Evolutionary conservation across 1,140 invertebrate genomes (phyloP).

Genomic region (Hylaeus anthracinus): DNA sequence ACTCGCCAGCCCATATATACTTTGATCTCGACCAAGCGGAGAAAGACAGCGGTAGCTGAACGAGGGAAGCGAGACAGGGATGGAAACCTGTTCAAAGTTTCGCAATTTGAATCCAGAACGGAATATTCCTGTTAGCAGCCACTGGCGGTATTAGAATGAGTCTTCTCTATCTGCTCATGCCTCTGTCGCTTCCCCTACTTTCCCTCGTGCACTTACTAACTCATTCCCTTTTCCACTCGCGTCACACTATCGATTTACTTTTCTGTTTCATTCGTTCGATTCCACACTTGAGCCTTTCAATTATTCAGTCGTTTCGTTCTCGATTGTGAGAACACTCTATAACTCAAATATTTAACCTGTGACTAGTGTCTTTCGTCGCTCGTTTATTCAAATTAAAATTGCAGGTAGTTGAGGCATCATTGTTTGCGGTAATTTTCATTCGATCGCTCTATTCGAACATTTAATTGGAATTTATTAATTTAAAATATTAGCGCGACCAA

Average conservation of each 20-base stretch:
- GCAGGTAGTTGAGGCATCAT: too few relatives aligned
- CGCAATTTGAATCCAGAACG: slow-evolving; percentile 56
- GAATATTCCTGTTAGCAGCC: slow-evolving; percentile 54
- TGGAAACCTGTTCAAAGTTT: slow-evolving; percentile 52
- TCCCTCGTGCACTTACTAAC: background rate
- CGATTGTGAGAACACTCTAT: too few relatives aligned
- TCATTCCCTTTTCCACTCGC: background rate
- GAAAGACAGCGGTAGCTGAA: slow-evolving; percentile 18
- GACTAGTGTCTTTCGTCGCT: background rate
- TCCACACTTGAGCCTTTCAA: too few relatives aligned
- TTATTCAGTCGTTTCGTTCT: background rate
- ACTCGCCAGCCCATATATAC: slow-evolving; percentile 30
- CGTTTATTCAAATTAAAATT: too few relatives aligned
- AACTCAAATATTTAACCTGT: background rate
- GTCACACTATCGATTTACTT: background rate
- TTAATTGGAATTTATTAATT: too few relatives aligned
- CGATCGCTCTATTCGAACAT: too few relatives aligned
- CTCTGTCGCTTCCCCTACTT: background rate
- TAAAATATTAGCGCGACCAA: too few relatives aligned
- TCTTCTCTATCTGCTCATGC: slow-evolving; percentile 21
- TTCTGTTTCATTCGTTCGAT: background rate
- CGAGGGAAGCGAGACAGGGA: background rate
- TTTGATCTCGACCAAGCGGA: slow-evolving; percentile 16
- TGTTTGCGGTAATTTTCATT: too few relatives aligned
- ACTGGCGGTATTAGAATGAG: slow-evolving; percentile 52